Conservation (phyloP, 2,888 invertebrate genomes). For the Teleogryllus oceanicus region DNA sequence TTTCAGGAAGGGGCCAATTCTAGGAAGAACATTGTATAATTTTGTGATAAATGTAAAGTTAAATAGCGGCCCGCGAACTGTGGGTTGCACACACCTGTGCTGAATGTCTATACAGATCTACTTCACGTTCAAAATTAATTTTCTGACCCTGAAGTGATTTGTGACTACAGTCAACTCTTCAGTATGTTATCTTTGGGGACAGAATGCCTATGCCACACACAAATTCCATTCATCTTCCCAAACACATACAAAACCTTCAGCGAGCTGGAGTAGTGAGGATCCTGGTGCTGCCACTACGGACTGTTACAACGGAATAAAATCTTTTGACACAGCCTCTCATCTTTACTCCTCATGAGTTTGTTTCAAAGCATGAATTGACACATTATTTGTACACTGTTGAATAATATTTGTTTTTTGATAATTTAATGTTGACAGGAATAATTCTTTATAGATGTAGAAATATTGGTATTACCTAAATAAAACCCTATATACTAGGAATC, state of each 20-base stretch:
- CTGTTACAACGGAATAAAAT: neutral
- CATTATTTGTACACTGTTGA: constrained; percentile 29
- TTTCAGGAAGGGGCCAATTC: neutral
- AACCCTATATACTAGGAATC: constrained; percentile 23
- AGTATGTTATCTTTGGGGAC: constrained; percentile 18
- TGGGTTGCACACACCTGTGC: constrained; percentile 18
- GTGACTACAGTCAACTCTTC: neutral
- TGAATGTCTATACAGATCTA: neutral
- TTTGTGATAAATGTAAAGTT: neutral
- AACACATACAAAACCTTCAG: neutral
- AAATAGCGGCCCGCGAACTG: constrained; percentile 4
- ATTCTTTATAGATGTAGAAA: constrained; percentile 34
- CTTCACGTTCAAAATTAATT: neutral
- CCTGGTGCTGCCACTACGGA: constrained; percentile 29
- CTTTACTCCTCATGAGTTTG: constrained; percentile 26
- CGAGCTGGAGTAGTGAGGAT: neutral
- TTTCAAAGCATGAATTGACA: constrained; percentile 31
- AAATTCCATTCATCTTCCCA: neutral
- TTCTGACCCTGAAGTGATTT: neutral
- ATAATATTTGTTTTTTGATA: constrained; percentile 35
- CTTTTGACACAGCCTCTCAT: constrained; percentile 30
- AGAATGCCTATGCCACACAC: constrained; percentile 11
- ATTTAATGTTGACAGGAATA: constrained; percentile 34
- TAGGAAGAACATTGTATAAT: neutral
- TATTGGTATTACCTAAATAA: constrained; percentile 37